A percentile compares a stretch with the other conserved stretches of the same genome.
These are phyloP conservation scores for Agrotis segetum DNA, from an alignment of 2,888 invertebrate genomes.

Conservation along the genomic window DNA sequence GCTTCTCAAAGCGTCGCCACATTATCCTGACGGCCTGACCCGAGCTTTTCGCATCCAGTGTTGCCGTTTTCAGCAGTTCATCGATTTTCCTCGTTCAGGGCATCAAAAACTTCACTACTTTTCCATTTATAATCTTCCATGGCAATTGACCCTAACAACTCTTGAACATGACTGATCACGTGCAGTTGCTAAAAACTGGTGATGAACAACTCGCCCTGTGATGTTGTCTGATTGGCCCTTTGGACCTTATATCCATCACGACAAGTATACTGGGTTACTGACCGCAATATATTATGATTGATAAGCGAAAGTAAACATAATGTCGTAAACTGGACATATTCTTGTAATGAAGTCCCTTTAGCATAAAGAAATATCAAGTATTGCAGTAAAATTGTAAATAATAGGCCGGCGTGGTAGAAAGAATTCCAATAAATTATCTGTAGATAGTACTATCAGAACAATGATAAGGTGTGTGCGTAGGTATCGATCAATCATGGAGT, in stretches of 20 bases:
- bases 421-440: conserved; percentile 57
- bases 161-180: background rate
- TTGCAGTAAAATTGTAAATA: conserved; percentile 44
- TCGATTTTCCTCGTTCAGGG: too few species aligned
- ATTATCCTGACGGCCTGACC: too few species aligned
- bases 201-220: background rate
- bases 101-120: too few species aligned
- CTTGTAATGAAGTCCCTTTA: conserved; percentile 43
- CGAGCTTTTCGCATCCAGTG: too few species aligned
- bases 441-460: conserved; percentile 51
- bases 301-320: conserved; percentile 38
- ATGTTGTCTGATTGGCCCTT: background rate
- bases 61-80: too few species aligned
- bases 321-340: conserved; percentile 31
- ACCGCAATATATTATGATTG: conserved; percentile 28
- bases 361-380: conserved; percentile 38
- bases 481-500: conserved; percentile 60
- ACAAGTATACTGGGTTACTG: conserved; percentile 20
- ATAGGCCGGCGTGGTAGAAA: conserved; percentile 34
- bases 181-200: background rate
- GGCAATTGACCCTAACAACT: background rate
- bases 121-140: background rate
- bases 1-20: too few species aligned
- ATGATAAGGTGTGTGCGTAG: conserved; percentile 49
- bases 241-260: background rate